Evolutionary conservation across 2,113 vertebrate species (phyloP).

Genomic region (Suncus etruscus): DNA sequence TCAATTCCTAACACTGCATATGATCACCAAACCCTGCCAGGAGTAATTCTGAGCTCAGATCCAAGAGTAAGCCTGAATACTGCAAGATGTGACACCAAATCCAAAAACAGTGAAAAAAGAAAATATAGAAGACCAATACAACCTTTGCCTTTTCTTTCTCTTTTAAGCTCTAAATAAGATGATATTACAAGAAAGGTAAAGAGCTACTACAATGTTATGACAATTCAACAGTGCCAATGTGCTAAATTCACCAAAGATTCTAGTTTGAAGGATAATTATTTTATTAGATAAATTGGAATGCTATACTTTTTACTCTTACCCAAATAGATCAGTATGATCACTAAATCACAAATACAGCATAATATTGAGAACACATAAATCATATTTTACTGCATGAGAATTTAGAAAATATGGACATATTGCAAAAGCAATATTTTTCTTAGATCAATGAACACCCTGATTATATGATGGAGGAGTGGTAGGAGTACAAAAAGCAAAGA

Average conservation of each 20-base stretch:
- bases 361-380: constrained; percentile 56
- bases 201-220: constrained; percentile 59
- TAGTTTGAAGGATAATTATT: constrained; percentile 57
- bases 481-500: too few species aligned
- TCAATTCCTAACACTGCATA: too few species aligned
- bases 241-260: constrained; percentile 69
- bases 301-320: constrained; percentile 44
- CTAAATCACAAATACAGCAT: too few species aligned
- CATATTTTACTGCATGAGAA: constrained; percentile 46
- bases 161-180: not conserved
- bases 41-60: too few species aligned
- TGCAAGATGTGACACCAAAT: too few species aligned
- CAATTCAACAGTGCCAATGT: constrained; percentile 14
- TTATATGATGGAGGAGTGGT: not conserved
- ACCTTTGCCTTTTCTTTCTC: not conserved
- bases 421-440: constrained; percentile 47
- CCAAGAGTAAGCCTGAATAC: too few species aligned
- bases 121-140: not conserved
- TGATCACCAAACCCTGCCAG: too few species aligned
- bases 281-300: constrained; percentile 54
- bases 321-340: not conserved
- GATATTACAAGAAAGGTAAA: constrained; percentile 61
- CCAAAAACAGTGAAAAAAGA: not conserved
- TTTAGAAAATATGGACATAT: constrained; percentile 67
- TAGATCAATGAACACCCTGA: not conserved